Conservation (phyloP, 2,113 vertebrate species). For the Tyrannus savana region DNA sequence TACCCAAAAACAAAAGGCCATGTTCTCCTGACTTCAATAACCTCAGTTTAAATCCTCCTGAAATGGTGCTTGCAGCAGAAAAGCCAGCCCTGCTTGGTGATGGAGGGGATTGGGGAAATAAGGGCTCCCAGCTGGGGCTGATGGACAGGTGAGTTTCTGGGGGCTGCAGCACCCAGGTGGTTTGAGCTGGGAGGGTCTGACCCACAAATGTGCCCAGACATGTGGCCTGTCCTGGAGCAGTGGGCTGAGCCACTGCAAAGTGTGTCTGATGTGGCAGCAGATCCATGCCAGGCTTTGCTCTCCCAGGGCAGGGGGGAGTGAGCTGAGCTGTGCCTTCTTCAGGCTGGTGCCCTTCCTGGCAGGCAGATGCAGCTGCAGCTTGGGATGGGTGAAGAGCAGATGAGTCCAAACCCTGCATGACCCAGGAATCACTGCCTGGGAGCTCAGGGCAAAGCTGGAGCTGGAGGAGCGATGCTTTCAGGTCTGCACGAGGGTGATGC, state of each 20-base stretch:
- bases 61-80: neutral
- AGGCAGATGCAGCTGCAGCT: neutral
- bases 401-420: neutral
- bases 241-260: neutral
- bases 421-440: neutral
- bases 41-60: neutral
- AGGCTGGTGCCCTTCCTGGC: neutral
- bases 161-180: neutral
- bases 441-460: neutral
- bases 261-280: neutral
- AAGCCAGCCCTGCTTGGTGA: neutral
- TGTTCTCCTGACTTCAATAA: neutral
- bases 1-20: neutral
- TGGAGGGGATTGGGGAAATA: neutral
- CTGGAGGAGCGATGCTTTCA: neutral
- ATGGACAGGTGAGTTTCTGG: neutral
- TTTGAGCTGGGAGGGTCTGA: neutral
- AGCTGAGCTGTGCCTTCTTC: neutral
- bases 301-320: neutral
- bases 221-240: neutral
- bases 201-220: neutral
- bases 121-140: neutral
- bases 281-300: fast-evolving
- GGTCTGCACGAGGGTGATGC: neutral
- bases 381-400: neutral